These are phyloP conservation scores for Asbolus verrucosus DNA, from an alignment of 1,140 invertebrate species.

Conservation along the genomic window DNA sequence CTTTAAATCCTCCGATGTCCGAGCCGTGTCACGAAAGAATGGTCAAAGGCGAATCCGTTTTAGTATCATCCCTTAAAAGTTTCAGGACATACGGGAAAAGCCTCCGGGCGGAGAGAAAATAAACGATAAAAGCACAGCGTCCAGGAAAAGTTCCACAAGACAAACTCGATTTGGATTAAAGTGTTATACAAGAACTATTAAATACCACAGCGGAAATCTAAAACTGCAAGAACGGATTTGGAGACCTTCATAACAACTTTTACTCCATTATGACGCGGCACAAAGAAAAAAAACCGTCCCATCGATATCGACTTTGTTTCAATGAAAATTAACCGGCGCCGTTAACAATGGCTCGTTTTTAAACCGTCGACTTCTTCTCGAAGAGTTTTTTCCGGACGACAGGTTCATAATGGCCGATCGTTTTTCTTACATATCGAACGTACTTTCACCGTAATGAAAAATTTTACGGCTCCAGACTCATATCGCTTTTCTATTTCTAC, in stretches of 20 bases:
- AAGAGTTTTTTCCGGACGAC: conserved; percentile 41
- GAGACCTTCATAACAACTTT: neutral
- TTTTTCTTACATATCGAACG: conserved; percentile 41
- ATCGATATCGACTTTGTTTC: conserved; percentile 27
- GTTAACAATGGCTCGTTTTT: conserved; percentile 18
- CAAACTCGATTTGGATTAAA: conserved; percentile 60
- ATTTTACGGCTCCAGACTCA: conserved; percentile 46
- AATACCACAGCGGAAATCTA: conserved; percentile 55
- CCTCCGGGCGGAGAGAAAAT: conserved; percentile 46
- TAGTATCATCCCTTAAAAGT: conserved; percentile 56
- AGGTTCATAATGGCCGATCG: conserved; percentile 47
- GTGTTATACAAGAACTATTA: conserved; percentile 60
- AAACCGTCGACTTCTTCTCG: conserved; percentile 18
- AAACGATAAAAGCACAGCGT: conserved; percentile 49
- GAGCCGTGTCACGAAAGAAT: conserved; percentile 49
- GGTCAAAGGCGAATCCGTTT: conserved; percentile 56
- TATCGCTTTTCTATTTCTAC: conserved; percentile 52
- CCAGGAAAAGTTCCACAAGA: conserved; percentile 56
- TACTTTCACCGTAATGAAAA: conserved; percentile 51
- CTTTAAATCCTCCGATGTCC: conserved; percentile 34
- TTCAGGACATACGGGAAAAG: conserved; percentile 50
- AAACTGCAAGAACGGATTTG: conserved; percentile 52
- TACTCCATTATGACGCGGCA: neutral
- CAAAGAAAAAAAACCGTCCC: too few species aligned
- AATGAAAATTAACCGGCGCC: conserved; percentile 13